Percentiles rank a stretch among this genome's conserved stretches.
These are phyloP conservation scores for Campaea margaritaria DNA, from an alignment of 2,888 invertebrate species.

Conservation along the genomic window DNA sequence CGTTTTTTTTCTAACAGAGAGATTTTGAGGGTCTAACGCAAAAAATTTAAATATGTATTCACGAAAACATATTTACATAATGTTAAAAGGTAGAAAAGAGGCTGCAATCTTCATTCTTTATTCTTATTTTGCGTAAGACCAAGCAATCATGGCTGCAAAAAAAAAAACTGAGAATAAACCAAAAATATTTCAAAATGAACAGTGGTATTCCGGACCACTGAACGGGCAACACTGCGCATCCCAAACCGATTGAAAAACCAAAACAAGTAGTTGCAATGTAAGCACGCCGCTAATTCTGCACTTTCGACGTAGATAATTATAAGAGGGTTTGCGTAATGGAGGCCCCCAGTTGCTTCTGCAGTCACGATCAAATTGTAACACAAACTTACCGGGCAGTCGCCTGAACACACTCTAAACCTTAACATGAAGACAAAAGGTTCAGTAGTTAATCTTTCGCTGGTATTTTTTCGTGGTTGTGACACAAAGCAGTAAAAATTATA, in stretches of 20 bases:
- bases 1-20: no score
- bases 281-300: conserved; percentile 70
- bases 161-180: not conserved
- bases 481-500: conserved; percentile 82
- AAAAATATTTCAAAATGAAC: not conserved
- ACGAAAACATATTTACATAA: no score
- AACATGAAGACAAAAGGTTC: conserved; percentile 32
- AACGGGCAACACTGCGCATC: conserved; percentile 23
- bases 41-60: no score
- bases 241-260: conserved; percentile 30
- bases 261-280: conserved; percentile 41
- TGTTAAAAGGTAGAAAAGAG: no score
- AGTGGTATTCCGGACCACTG: not conserved
- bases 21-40: no score
- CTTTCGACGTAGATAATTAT: conserved; percentile 81
- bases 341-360: conserved; percentile 74
- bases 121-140: not conserved
- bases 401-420: conserved; percentile 42
- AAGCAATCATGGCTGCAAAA: not conserved
- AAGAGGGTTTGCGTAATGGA: conserved; percentile 74
- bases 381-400: conserved; percentile 42
- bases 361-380: conserved; percentile 74
- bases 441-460: conserved; percentile 26
- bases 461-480: conserved; percentile 48
- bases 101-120: no score